Conservation (phyloP, 2,113 vertebrate genomes). For the Globicephala melas region DNA sequence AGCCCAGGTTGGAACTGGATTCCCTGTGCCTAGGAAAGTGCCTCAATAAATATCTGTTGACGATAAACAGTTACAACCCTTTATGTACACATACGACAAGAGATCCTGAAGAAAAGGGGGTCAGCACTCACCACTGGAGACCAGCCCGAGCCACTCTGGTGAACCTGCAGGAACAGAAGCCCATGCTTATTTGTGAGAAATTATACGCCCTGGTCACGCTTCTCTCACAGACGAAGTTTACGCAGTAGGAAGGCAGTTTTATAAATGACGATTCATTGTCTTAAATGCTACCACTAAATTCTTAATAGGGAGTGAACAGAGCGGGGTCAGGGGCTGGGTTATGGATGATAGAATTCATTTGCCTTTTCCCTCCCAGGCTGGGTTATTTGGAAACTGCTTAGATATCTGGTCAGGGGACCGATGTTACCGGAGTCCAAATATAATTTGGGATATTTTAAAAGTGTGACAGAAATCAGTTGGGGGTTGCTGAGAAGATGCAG, state of each 20-base stretch:
- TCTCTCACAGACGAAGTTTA: no score
- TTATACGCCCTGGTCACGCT: rapidly evolving
- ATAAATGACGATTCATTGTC: rapidly evolving
- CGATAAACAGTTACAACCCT: background rate
- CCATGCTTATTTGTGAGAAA: background rate
- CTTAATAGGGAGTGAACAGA: background rate
- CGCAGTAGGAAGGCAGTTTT: rapidly evolving
- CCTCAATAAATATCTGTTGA: rapidly evolving
- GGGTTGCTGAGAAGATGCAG: background rate
- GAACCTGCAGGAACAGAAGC: constrained; percentile 85
- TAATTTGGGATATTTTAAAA: background rate
- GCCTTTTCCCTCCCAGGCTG: no score
- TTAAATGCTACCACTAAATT: background rate
- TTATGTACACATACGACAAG: rapidly evolving
- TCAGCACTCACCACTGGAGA: constrained; percentile 95
- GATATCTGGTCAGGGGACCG: background rate
- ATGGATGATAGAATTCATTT: background rate
- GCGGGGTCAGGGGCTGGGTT: rapidly evolving
- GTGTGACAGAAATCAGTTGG: rapidly evolving
- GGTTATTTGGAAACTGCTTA: background rate
- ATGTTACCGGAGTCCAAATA: background rate
- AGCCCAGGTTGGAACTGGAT: background rate
- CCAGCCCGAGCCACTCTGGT: constrained; percentile 98
- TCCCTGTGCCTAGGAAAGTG: background rate
- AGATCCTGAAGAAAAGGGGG: background rate